phyloP scores from a whole-genome alignment of 2,888 invertebrate genomes.

The Alentia gelatinosa region DNA sequence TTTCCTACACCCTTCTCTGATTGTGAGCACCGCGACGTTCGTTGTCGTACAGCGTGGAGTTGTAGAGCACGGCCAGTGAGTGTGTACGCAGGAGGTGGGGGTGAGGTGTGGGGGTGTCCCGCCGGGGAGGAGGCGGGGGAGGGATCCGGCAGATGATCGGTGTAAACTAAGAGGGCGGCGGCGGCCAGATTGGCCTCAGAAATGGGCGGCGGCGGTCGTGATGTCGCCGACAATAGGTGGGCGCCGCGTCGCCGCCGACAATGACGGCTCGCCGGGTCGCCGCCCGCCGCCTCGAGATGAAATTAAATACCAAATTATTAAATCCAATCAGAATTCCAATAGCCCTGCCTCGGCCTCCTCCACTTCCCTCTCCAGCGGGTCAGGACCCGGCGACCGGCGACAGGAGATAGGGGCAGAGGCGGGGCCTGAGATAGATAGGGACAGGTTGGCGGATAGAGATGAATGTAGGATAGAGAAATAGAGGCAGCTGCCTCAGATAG shows the following conservation, averaged over 20 bases:
- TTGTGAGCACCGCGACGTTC: too few relatives aligned
- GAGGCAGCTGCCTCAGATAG: not conserved
- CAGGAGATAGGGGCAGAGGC: not conserved
- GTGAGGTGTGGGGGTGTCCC: too few relatives aligned
- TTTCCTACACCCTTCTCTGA: too few relatives aligned
- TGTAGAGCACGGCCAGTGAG: too few relatives aligned
- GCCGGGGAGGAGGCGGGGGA: not conserved
- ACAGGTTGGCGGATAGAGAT: not conserved
- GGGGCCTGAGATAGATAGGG: not conserved
- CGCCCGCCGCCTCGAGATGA: not conserved
- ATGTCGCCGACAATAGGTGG: not conserved
- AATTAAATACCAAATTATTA: slow-evolving; percentile 26
- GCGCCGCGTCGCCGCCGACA: not conserved
- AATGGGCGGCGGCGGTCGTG: not conserved
- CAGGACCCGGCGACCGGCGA: not conserved
- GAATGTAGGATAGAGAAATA: not conserved
- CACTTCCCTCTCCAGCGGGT: too few relatives aligned
- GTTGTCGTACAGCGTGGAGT: too few relatives aligned
- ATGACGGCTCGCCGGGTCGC: not conserved
- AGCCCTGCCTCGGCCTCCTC: not conserved
- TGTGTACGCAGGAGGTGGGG: too few relatives aligned
- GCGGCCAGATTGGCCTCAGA: not conserved
- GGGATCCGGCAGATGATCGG: not conserved
- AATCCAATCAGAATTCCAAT: not conserved
- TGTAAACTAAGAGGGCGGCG: not conserved